Evolutionary conservation across 1,140 invertebrate species (phyloP).

Genomic region (Rhyacophila brunnea): DNA sequence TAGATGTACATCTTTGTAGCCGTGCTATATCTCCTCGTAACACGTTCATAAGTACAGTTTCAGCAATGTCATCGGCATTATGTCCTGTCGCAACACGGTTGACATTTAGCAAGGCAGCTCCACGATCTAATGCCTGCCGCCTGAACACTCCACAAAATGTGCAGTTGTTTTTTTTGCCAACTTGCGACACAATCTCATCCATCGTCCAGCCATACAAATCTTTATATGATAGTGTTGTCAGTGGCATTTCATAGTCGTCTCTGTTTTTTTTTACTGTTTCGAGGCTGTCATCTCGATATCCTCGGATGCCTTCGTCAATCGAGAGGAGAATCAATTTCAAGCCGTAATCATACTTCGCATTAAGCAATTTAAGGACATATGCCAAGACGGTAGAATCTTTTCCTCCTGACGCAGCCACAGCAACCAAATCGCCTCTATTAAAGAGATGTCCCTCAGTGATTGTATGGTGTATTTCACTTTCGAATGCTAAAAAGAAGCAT

Average conservation of each 20-base stretch:
- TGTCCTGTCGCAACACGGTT: constrained; percentile 97
- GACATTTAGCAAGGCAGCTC: constrained; percentile 82
- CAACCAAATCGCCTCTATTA: constrained; percentile 82
- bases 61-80: constrained; percentile 99
- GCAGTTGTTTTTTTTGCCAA: constrained; percentile 97
- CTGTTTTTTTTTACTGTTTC: constrained; percentile 95
- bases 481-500: constrained; percentile 94
- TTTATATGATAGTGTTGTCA: constrained; percentile 97
- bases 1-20: constrained; percentile 85
- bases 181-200: constrained; percentile 95
- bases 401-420: constrained; percentile 95
- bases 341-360: constrained; percentile 89
- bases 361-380: constrained; percentile 87
- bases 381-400: constrained; percentile 99
- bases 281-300: constrained; percentile 96
- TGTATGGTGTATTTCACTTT: constrained; percentile 95
- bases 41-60: constrained; percentile 98
- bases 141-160: constrained; percentile 98
- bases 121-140: constrained; percentile 93
- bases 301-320: constrained; percentile 98
- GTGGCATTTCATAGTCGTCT: constrained; percentile 88
- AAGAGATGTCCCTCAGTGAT: constrained; percentile 86
- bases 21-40: constrained; percentile 94
- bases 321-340: constrained; percentile 90
- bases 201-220: constrained; percentile 99